Base-by-base conservation (phyloP, 1,140 invertebrate genomes). In the Drosophila nigromelanica region DNA sequence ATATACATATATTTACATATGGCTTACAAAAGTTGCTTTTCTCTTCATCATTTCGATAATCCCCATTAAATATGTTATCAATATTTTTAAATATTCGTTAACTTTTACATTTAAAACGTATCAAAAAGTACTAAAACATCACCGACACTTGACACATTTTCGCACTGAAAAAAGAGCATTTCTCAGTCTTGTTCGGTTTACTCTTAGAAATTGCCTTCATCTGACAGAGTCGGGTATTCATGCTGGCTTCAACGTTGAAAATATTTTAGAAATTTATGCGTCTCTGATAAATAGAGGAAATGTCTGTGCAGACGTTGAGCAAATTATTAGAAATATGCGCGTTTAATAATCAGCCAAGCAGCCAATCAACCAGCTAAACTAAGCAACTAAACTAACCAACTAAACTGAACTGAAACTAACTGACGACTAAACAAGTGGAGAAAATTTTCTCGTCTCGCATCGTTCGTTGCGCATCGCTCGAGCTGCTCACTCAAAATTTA, bases 251-350 rank as follows among this genome's bases (percentile, higher is more conserved):
- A 43, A 42, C 30, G 56, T 27, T 55, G 48, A 69, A 83, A 89
- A 83, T 89, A 89, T 89, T 89, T 89, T 59, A 89, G 85, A 89
- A 89, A 89, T 89, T 80, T 89, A 89, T 89, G 85, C 85, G 85
- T 89, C 83, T 80, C 85, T 83, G 83, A 89, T 89, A 89, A 89
- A 83, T 83, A 83, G 80, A 89, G 85, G 83, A 89, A 89, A 83
- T 80, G 80, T 89, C 80, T 80, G 48, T 42, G 37, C 14, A 62
- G 52, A 70, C 78, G 64, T 61, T 24, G 71, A 73, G 75, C 73
- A 82, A 87, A 89, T 89, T 87, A 83, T 87, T 83, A 79, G 76
- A 87, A 87, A 89, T 83, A 89, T 89, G 76, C 85, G 85, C 81
- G 83, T 89, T 89, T 89, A 89, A 89, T 73, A 76, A 76, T 48